phyloP scores from a whole-genome alignment of 2,888 invertebrate species.

The Erannis defoliaria region DNA sequence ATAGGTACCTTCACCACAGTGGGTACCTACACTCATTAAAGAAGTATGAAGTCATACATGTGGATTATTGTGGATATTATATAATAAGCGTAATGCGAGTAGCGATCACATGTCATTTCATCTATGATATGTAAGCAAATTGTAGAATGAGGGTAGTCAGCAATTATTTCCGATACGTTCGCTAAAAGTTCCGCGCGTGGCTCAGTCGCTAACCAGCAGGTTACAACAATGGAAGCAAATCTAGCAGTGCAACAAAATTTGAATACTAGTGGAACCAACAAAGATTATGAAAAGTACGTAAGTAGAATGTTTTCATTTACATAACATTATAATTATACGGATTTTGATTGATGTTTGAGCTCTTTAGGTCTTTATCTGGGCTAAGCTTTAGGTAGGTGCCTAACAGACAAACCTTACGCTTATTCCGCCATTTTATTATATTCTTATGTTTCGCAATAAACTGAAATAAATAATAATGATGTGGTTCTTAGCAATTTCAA shows the following conservation, averaged over 20 bases:
- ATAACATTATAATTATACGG: no score
- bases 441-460: conserved; percentile 20
- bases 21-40: neutral
- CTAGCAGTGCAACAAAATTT: conserved; percentile 34
- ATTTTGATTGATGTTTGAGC: no score
- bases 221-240: conserved; percentile 45
- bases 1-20: no score
- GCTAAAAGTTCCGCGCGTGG: neutral
- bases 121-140: neutral
- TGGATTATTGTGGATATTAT: no score
- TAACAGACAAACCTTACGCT: conserved; percentile 6
- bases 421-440: conserved; percentile 14
- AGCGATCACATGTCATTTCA: conserved; percentile 7
- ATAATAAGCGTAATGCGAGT: no score
- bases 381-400: no score
- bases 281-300: conserved; percentile 43
- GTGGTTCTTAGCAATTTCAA: conserved; percentile 5
- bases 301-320: neutral
- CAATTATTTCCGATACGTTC: neutral
- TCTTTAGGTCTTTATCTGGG: no score
- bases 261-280: conserved; percentile 27
- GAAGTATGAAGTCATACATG: neutral
- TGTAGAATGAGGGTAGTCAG: conserved; percentile 24
- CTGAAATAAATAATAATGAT: conserved; percentile 11
- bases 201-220: conserved; percentile 31